Evolutionary conservation across 2,888 invertebrate species (phyloP).

Genomic region (Argyresthia albistria): DNA sequence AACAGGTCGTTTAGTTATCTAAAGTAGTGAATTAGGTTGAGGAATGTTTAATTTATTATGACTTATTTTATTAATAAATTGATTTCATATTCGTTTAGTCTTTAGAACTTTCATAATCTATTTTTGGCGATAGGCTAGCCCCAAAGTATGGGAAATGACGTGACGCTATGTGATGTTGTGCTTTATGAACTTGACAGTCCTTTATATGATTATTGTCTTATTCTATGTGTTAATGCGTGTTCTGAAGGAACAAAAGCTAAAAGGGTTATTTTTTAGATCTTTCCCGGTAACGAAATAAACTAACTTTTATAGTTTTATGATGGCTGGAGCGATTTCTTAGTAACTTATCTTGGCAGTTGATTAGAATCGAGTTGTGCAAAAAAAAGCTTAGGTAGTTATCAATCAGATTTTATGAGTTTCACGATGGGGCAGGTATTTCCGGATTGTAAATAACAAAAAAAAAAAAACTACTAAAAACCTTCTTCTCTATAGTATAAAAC

Average conservation of each 20-base stretch:
- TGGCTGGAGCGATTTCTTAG: no score
- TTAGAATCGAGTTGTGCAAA: no score
- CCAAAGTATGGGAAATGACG: neutral
- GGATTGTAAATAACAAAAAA: no score
- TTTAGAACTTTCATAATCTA: neutral
- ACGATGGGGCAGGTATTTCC: no score
- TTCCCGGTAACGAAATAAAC: neutral
- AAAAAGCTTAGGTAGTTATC: no score
- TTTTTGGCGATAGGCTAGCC: neutral
- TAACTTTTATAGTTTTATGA: no score
- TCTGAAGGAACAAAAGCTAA: conserved; percentile 35
- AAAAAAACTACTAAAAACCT: no score
- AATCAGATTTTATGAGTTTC: no score
- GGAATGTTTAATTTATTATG: neutral
- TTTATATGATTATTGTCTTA: neutral
- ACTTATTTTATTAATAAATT: neutral
- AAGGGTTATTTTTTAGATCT: conserved; percentile 20
- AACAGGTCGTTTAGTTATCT: no score
- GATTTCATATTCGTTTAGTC: neutral
- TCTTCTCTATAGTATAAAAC: no score
- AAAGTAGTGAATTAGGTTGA: neutral
- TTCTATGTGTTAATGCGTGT: conserved; percentile 40
- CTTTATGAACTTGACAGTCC: neutral
- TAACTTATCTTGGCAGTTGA: no score
- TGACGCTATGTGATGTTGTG: neutral